Evolutionary conservation across 2,888 invertebrate genomes (phyloP), one percentile per base, ranked within the genome.

Genomic region (Agriotes lineatus): DNA sequence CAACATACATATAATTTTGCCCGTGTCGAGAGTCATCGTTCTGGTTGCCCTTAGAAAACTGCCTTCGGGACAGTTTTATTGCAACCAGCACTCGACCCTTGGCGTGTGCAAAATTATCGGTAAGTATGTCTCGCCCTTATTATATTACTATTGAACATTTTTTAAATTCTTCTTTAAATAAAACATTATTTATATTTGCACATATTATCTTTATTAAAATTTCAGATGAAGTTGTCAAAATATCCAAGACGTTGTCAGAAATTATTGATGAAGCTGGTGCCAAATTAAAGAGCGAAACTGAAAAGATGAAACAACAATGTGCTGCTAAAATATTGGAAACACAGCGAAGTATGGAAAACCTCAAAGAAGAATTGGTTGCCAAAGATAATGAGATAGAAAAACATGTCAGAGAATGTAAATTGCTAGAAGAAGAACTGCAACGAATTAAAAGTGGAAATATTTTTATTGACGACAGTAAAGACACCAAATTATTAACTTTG

Each of bases 241-340:
- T 90, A 20, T 89, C 89, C 44, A 82, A 85, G 52, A 84, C 83
- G 0, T 82, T 91, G 58, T 83, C 85, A 0, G 85, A 85, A 57
- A 83, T 89, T 0, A 86, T 88, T 79, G 86, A 86, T 37, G 88
- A 90, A 56, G 86, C 88, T 0, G 88, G 89, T 68, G 78, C 82
- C 0, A 86, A 85, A 69, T 85, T 88, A 37, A 88, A 88, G 74
- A 84, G 78, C n/a, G 90, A 93, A 80, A 83, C 90, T 54, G 85
- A 85, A 3, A 85, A 85, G 57, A 80, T 89, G 0, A 90, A 86
- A 77, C 85, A 87, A 1, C 87, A 86, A 71, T 89, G 89, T 74
- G 87, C 88, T 22, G 87, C 87, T 56, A 90, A 89, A 78, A 80
- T 88, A 10, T 84, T 88, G 50, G 87, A 87, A 52, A 86, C 90